phyloP scores from a whole-genome alignment of 2,797 vertebrate genomes.

The Paedocypris micromegethes region DNA sequence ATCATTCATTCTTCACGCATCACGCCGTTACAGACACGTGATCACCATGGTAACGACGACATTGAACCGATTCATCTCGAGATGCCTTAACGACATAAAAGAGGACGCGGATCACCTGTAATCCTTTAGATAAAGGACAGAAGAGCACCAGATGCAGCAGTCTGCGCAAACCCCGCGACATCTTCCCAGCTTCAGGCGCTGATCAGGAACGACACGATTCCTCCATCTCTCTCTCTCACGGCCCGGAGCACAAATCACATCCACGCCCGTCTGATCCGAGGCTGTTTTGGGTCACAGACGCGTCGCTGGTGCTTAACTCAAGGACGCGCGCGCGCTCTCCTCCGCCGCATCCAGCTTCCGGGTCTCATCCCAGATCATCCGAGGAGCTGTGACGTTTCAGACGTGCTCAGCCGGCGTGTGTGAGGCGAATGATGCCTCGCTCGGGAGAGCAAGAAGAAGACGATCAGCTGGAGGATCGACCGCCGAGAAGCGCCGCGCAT shows the following conservation, averaged over 20 bases:
- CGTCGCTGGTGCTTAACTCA: constrained; percentile 15
- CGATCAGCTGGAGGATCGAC: constrained; percentile 12
- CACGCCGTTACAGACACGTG: no score
- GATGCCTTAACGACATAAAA: no score
- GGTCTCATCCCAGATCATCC: constrained; percentile 5
- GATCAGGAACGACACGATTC: constrained; percentile 17
- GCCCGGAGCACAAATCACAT: background rate
- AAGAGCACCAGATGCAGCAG: constrained; percentile 83
- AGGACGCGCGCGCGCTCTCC: constrained; percentile 18
- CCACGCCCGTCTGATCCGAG: background rate
- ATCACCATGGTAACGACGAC: no score
- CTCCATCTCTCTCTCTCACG: constrained; percentile 2
- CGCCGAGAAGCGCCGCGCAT: constrained; percentile 17
- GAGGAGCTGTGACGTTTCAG: background rate
- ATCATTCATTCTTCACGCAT: no score
- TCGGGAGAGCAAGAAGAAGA: background rate
- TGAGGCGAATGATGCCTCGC: no score
- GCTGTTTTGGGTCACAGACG: background rate
- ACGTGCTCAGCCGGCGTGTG: no score
- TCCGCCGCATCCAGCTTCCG: constrained; percentile 1
- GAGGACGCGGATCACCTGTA: constrained; percentile 72
- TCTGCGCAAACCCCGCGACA: constrained; percentile 82
- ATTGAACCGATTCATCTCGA: no score
- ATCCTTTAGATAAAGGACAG: constrained; percentile 82
- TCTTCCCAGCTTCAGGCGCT: constrained; percentile 46